Percentiles rank a stretch among this genome's conserved stretches.
Conservation (phyloP, 2,797 vertebrate genomes). For the Malurus splendens region DNA sequence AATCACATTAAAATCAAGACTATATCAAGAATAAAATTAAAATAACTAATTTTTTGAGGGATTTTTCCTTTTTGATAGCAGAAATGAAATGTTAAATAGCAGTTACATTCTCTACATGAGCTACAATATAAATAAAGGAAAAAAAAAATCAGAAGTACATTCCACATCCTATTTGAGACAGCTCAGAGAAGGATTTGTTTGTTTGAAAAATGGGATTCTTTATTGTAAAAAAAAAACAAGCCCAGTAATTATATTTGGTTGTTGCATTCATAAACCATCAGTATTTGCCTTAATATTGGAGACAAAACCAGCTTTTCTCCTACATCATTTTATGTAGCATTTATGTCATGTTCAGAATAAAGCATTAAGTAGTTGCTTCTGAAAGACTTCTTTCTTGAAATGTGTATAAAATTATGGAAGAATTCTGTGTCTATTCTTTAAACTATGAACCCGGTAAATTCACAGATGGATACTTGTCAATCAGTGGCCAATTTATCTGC, state of each 20-base stretch:
- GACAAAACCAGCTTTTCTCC: not conserved
- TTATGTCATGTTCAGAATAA: not conserved
- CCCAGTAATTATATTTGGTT: not conserved
- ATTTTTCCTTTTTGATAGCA: not conserved
- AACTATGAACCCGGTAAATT: not conserved
- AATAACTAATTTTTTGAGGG: rapidly evolving
- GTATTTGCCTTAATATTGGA: not conserved
- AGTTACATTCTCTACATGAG: not conserved
- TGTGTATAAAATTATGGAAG: not conserved
- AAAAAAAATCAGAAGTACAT: not conserved
- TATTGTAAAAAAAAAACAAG: not conserved
- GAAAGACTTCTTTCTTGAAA: not conserved
- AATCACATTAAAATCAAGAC: not conserved
- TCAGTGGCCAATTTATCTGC: not conserved
- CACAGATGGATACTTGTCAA: not conserved
- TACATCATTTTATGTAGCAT: not conserved
- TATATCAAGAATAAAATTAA: not conserved
- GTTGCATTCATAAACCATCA: not conserved
- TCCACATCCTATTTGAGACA: not conserved
- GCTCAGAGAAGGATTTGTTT: not conserved
- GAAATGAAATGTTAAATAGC: not conserved
- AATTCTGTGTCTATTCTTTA: not conserved
- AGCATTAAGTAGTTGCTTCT: not conserved
- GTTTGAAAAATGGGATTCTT: not conserved
- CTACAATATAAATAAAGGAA: not conserved